Evolutionary conservation across 1,140 invertebrate species (phyloP).

Genomic region (Zaprionus inermis): DNA sequence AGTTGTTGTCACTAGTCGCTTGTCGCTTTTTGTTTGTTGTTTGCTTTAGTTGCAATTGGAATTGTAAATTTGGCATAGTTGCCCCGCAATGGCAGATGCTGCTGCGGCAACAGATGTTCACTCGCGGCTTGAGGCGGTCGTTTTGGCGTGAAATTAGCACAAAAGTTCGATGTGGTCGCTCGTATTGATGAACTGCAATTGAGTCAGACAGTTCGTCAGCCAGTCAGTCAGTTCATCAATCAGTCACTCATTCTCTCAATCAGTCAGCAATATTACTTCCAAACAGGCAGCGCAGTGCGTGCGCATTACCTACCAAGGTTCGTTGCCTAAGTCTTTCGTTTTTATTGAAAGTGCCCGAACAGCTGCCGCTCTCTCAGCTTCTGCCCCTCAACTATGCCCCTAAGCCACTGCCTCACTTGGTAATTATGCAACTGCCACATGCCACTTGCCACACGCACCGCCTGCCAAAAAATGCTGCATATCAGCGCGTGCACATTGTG

Average conservation of each 20-base stretch:
- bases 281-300: not conserved
- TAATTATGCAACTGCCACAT: slow-evolving; percentile 41
- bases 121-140: slow-evolving; percentile 19
- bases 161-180: slow-evolving; percentile 9
- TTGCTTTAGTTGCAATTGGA: slow-evolving; percentile 59
- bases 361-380: not conserved
- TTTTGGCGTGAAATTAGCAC: slow-evolving; percentile 39
- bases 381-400: not conserved
- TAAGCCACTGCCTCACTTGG: not conserved
- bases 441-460: slow-evolving; percentile 37
- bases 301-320: slow-evolving; percentile 39
- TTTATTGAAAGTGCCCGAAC: slow-evolving; percentile 47
- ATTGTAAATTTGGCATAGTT: slow-evolving; percentile 57
- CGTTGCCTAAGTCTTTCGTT: slow-evolving; percentile 46
- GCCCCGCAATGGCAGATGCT: not conserved
- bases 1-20: slow-evolving; percentile 33
- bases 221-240: slow-evolving; percentile 9
- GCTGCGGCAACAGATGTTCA: slow-evolving; percentile 62
- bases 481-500: no score
- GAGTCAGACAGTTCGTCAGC: slow-evolving; percentile 23
- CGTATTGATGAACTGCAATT: slow-evolving; percentile 43
- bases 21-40: slow-evolving; percentile 26
- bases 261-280: not conserved
- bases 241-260: slow-evolving; percentile 42
- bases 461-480: not conserved